phyloP scores from a whole-genome alignment of 2,888 invertebrate species.

The Crossocerus cetratus region DNA sequence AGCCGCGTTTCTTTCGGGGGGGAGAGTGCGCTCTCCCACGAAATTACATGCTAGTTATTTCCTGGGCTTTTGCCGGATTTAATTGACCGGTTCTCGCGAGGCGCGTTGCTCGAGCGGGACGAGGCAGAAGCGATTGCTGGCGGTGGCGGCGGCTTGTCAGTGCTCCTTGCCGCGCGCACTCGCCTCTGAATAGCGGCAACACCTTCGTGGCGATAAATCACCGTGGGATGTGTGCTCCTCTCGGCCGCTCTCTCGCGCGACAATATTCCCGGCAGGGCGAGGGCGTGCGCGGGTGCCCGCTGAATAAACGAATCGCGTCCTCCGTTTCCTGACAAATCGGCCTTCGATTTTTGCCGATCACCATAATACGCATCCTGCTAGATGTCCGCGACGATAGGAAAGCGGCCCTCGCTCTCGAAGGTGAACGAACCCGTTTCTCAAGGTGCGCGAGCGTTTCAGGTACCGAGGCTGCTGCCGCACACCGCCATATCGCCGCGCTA shows the following conservation, averaged over 20 bases:
- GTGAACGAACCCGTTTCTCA: constrained; percentile 5
- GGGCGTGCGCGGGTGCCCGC: not conserved
- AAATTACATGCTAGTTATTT: too few species aligned
- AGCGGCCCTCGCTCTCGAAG: not conserved
- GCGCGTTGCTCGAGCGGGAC: not conserved
- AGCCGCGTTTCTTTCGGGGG: not conserved
- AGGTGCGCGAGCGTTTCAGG: constrained; percentile 1
- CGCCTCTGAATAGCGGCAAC: constrained; percentile 37
- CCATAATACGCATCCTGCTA: constrained; percentile 3
- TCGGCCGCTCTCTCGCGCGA: constrained; percentile 15
- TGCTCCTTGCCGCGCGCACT: constrained; percentile 32
- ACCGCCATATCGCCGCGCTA: not conserved
- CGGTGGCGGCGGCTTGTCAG: not conserved
- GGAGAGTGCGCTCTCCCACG: too few species aligned
- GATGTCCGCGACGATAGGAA: not conserved
- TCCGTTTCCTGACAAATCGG: constrained; percentile 2
- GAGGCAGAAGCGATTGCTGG: not conserved
- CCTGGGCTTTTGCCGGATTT: too few species aligned
- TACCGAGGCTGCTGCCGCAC: not conserved
- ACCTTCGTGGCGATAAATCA: constrained; percentile 60
- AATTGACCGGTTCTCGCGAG: too few species aligned
- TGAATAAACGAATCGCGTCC: not conserved
- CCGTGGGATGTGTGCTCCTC: constrained; percentile 50
- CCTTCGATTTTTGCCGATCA: not conserved
- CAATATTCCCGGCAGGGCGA: not conserved